Percentiles rank a stretch among this genome's conserved stretches.
Evolutionary conservation across 2,888 invertebrate genomes (phyloP).

Genomic region (Rhaphigaster nebulosa): DNA sequence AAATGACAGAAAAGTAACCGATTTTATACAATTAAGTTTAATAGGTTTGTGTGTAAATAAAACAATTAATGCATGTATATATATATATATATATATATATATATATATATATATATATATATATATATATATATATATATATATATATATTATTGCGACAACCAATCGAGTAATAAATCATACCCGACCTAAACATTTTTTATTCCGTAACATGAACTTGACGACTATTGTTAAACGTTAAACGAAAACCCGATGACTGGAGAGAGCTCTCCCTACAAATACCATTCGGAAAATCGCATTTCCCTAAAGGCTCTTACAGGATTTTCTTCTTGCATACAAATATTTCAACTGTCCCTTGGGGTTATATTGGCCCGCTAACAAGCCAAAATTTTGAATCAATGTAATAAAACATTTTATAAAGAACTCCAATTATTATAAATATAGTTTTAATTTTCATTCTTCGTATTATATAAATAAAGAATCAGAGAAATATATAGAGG

Average conservation of each 20-base stretch:
- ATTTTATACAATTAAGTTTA: too few species aligned
- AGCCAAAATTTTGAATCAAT: not conserved
- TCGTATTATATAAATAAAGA: too few species aligned
- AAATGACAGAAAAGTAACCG: too few species aligned
- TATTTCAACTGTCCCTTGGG: not conserved
- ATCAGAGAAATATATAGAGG: too few species aligned
- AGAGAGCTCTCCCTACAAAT: not conserved
- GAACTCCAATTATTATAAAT: too few species aligned
- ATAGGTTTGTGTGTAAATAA: too few species aligned
- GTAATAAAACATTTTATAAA: not conserved
- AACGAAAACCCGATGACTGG: not conserved
- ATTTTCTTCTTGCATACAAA: not conserved
- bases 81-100: too few species aligned
- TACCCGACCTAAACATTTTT: not conserved
- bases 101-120: too few species aligned
- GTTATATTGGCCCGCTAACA: not conserved
- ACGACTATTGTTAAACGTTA: not conserved
- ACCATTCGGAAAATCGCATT: not conserved
- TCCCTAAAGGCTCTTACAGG: constrained; percentile 6
- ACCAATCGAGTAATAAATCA: not conserved
- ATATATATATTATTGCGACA: too few species aligned
- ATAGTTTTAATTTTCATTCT: too few species aligned
- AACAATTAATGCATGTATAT: too few species aligned
- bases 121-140: too few species aligned
- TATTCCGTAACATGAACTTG: not conserved